A percentile compares a stretch with the other conserved stretches of the same genome.
phyloP scores from a whole-genome alignment of 2,888 invertebrate species.

The Plebejus argus region DNA sequence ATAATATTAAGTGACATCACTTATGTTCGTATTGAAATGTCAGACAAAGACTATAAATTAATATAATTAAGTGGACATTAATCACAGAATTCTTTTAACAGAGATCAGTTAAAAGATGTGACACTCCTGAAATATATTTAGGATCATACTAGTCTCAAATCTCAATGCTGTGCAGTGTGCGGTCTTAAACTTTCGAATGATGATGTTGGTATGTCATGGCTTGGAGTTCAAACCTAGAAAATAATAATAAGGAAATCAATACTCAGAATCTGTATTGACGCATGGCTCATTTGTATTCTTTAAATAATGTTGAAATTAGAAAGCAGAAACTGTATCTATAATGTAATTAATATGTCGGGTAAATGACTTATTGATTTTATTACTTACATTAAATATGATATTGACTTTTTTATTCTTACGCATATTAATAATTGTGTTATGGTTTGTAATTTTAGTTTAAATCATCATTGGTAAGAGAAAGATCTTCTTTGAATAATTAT shows the following conservation, averaged over 20 bases:
- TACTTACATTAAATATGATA: not conserved
- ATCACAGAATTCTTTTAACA: not conserved
- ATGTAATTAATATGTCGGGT: conserved; percentile 17
- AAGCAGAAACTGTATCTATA: conserved; percentile 19
- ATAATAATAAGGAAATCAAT: conserved; percentile 4
- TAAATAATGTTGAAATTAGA: conserved; percentile 27
- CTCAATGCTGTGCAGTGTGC: not conserved
- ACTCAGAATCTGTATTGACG: not conserved
- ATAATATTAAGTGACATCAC: conserved; percentile 2
- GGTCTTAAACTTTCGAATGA: not conserved
- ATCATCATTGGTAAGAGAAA: no score
- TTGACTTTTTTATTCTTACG: not conserved
- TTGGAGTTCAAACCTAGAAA: not conserved
- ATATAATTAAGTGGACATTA: not conserved
- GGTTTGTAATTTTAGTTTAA: no score
- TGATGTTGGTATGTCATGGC: not conserved
- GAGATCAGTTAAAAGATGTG: not conserved
- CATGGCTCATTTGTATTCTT: conserved; percentile 4
- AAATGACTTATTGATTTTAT: conserved; percentile 20
- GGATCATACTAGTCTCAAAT: not conserved
- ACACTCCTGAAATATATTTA: not conserved
- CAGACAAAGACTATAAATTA: not conserved
- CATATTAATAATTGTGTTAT: not conserved
- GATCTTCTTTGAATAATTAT: no score
- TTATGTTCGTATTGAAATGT: not conserved